phyloP scores from a whole-genome alignment of 2,113 vertebrate species.

The Rhadina sibilatrix region DNA sequence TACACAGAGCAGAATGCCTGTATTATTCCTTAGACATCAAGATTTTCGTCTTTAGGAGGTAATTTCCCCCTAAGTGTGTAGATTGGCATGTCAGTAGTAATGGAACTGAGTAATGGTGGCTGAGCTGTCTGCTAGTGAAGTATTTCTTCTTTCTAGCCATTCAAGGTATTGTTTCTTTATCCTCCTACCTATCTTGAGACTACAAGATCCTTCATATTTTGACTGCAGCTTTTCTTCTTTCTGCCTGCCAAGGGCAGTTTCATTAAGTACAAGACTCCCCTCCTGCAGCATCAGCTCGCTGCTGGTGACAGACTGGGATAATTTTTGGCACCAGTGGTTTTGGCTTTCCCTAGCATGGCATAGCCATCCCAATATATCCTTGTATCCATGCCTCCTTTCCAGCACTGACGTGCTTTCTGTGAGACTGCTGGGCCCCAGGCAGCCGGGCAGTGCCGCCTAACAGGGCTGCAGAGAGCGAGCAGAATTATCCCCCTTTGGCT shows the following conservation, averaged over 20 bases:
- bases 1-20: neutral
- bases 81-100: neutral
- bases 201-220: neutral
- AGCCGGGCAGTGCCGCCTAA: accelerated
- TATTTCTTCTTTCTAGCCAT: neutral
- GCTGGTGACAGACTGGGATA: neutral
- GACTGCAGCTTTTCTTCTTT: neutral
- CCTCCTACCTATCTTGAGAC: neutral
- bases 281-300: neutral
- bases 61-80: neutral
- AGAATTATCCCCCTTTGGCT: accelerated
- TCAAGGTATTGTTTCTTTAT: neutral
- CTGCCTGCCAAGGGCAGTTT: neutral
- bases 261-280: neutral
- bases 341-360: neutral
- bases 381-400: neutral
- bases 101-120: neutral
- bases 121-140: neutral
- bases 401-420: neutral
- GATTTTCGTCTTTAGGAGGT: neutral
- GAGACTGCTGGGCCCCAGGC: neutral
- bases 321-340: neutral
- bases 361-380: neutral
- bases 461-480: neutral
- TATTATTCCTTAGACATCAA: neutral